Percentiles rank a stretch among this genome's conserved stretches.
These are phyloP conservation scores for Alethe castanea DNA, from an alignment of 2,113 vertebrate genomes.

Conservation along the genomic window DNA sequence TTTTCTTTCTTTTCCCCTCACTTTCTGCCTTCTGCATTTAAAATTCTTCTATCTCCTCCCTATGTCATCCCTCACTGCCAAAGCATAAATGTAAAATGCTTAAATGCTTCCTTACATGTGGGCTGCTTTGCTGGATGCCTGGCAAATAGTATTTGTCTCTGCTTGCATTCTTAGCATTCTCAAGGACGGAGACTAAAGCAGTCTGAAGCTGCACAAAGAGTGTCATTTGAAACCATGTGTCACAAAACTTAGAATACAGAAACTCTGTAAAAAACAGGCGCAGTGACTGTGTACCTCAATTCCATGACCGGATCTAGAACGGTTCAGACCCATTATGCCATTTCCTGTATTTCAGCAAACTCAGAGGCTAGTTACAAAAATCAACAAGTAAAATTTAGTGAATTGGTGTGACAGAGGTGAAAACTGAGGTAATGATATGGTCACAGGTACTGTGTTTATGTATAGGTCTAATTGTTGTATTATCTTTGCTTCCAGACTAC, in stretches of 20 bases:
- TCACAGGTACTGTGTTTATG: neutral
- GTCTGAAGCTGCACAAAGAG: neutral
- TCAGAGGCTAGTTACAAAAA: neutral
- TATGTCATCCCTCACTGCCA: neutral
- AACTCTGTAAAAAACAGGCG: neutral
- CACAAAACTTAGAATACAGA: neutral
- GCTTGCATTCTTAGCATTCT: neutral
- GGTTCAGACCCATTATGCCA: neutral
- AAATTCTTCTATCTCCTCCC: neutral
- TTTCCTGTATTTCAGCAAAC: neutral
- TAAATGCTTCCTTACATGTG: neutral
- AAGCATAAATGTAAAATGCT: neutral
- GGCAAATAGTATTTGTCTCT: neutral
- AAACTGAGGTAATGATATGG: neutral
- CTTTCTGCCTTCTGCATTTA: neutral
- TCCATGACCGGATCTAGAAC: neutral
- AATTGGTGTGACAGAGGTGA: neutral
- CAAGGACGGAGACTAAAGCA: neutral
- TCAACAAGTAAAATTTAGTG: neutral
- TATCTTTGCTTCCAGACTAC: neutral
- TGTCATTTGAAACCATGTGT: neutral
- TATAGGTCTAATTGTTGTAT: neutral
- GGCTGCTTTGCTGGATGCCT: neutral
- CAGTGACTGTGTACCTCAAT: neutral
- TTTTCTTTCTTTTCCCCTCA: accelerated